These are phyloP conservation scores for Garrulus glandarius DNA, from an alignment of 2,797 vertebrate genomes.

Conservation along the genomic window DNA sequence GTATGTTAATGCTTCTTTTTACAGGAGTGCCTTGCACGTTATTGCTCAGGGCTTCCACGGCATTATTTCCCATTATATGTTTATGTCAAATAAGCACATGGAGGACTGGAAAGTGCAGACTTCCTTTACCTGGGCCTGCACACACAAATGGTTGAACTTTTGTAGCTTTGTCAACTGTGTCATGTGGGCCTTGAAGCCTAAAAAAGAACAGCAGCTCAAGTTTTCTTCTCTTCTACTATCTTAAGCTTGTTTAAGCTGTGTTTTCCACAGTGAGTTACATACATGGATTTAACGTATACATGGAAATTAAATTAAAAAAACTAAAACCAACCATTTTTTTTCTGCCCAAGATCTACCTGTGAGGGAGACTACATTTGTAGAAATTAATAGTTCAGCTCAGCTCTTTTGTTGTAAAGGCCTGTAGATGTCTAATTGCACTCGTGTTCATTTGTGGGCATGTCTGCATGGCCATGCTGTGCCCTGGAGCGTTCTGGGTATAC, in stretches of 20 bases:
- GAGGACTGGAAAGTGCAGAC: background rate
- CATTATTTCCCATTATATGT: background rate
- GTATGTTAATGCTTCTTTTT: background rate
- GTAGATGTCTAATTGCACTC: background rate
- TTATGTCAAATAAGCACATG: background rate
- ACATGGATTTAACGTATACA: background rate
- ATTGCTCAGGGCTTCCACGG: background rate
- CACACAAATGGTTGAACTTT: background rate
- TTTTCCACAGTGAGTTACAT: background rate
- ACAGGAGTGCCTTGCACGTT: background rate
- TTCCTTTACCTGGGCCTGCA: background rate
- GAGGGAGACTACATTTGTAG: background rate
- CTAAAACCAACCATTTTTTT: background rate
- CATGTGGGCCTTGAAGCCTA: accelerated
- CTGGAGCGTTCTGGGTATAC: background rate
- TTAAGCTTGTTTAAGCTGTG: background rate
- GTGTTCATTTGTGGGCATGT: background rate
- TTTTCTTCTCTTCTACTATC: background rate
- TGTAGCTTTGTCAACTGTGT: background rate
- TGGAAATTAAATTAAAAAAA: background rate
- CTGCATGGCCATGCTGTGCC: background rate
- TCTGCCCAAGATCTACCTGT: background rate
- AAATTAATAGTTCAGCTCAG: background rate
- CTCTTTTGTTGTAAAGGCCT: background rate
- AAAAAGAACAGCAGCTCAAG: background rate